Evolutionary conservation across 1,140 invertebrate species (phyloP), one percentile per base, ranked within the genome.

Genomic region (Adelges cooleyi): DNA sequence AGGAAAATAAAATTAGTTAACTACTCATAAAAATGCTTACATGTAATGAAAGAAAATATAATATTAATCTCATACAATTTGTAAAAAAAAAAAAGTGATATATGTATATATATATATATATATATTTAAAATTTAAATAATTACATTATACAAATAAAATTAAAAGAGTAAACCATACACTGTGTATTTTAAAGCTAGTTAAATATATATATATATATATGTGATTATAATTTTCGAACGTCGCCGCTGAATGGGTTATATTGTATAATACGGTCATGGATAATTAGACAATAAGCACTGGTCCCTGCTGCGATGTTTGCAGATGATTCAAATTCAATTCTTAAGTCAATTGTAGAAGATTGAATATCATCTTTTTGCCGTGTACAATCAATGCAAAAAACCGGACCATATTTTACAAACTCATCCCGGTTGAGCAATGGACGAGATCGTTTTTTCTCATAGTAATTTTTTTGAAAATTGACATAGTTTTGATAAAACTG

Each of bases 341-440:
- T 69, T 48, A 73, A 51, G 53, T 74, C 71, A 6, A 33, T 33
- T 6, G 29, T 33, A 5, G 13, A 73, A 68, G 36, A 66, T 69
- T 74, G 73, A 11, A 74, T 18, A n/a, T 68, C 62, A 44, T 74
- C 69, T 33, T 70, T 72, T 66, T 74, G 72, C 66, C 69, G 69
- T 2, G 70, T 71, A 67, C 69, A 72, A 68, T 74, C 72, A 46
- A 74, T 71, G 18, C 73, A 69, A 54, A 69, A 66, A 8, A 74
- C 42, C 11, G 70, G 67, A n/a, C 56, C 56, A 13, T 29, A 62
- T 9, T 68, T 49, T 66, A 69, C 40, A 68, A 70, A 72, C 52
- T 68, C 18, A 10, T 46, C 11, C 10, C 62, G 66, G n/a, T 40
- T 50, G 10, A 72, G 44, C 38, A 67, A 22, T 15, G 68, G 42